Evolutionary conservation across 2,797 vertebrate genomes (phyloP), one percentile per base, ranked within the genome.

Genomic region (Microctenopoma stevenorrisi): DNA sequence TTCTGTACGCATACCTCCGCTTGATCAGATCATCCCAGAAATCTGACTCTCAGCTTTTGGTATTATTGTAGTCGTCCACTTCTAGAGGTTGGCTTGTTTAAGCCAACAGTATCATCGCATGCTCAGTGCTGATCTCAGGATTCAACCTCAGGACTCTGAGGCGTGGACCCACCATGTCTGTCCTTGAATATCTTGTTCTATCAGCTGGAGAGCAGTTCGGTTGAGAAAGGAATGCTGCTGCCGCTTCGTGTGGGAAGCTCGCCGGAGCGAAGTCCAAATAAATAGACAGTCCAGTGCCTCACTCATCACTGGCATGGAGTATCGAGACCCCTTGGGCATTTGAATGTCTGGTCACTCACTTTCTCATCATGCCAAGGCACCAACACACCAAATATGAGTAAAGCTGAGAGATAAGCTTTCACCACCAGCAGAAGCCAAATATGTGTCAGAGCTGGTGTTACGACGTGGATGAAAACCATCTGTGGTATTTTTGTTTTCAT

Each of bases 1-100:
- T 92, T 92, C 78, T 91, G 88, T 89, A 84, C 84, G 79, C 88
- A 89, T 91, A 90, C 82, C 88, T 87, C 71, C 3, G 72, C 89
- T 81, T 87, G 85, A 89, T 86, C 85, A 89, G 85, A 90, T 90
- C 86, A 91, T 91, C 87, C 85, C 83, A 85, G 90, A 91, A 90
- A 93, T 86, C 81, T 76, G 89, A 92, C 67, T 83, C 89, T 85
- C 26, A 52, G 78, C 72, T 81, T n/a, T 69, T 52, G 79, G 78
- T 91, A 76, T 89, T 88, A 83, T 88, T 88, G 64, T 76, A 82
- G 82, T 87, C 78, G 67, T 81, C 71, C 79, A 71, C 81, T 86
- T 81, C 58, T 70, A 76, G 70, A 64, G 64, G 75, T 72, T 33
- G 78, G 82, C 81, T 87, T 80, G 76, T 89, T 88, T 83, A 79